Conservation (phyloP, 2,888 invertebrate genomes). For the Eupelmus urozonus region DNA sequence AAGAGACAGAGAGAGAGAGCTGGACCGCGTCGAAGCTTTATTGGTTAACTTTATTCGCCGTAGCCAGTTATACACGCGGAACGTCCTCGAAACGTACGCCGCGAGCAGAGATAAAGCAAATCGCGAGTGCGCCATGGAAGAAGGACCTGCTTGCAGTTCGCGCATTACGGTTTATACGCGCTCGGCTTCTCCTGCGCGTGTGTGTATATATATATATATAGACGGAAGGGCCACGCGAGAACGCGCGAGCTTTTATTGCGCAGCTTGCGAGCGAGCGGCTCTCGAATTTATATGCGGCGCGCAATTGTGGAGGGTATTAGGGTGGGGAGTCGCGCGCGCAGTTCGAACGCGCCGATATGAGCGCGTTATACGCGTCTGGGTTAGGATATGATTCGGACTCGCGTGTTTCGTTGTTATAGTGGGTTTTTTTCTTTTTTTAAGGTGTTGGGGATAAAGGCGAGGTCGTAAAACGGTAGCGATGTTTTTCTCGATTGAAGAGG, state of each 20-base stretch:
- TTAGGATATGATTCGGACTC: no score
- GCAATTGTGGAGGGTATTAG: background rate
- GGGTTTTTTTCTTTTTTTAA: background rate
- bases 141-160: no score
- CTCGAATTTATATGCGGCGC: background rate
- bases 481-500: conserved; percentile 6
- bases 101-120: conserved; percentile 24
- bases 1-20: no score
- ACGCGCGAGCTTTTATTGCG: conserved; percentile 20
- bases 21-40: conserved; percentile 63
- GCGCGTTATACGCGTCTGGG: no score
- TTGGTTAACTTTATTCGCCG: conserved; percentile 70
- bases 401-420: background rate
- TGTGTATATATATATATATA: conserved; percentile 3
- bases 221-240: background rate
- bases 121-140: background rate
- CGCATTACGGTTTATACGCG: conserved; percentile 29
- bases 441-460: background rate
- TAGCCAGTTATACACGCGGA: conserved; percentile 34
- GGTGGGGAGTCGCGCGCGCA: no score
- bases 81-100: background rate
- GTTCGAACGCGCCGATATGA: no score
- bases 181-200: background rate
- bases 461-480: conserved; percentile 46
- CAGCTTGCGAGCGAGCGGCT: background rate